A percentile compares a stretch with the other conserved stretches of the same genome.
Conservation (phyloP, 2,888 invertebrate species). For the Buathra laborator region DNA sequence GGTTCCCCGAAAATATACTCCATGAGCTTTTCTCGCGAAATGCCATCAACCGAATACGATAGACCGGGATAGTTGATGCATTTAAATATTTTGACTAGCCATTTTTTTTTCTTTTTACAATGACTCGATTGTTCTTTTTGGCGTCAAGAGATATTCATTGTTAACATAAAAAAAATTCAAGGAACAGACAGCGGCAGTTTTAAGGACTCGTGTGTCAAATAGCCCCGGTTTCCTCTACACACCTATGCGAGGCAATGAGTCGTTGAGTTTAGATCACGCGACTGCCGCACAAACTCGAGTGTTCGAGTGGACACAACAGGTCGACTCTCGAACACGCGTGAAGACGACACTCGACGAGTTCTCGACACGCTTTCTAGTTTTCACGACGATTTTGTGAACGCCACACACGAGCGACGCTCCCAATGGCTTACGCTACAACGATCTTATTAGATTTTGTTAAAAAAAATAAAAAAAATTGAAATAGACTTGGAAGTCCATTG, state of each 20-base stretch:
- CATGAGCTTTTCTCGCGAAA: conserved; percentile 11
- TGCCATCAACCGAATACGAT: neutral
- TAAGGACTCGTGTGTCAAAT: neutral
- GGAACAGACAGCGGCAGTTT: neutral
- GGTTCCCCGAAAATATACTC: conserved; percentile 45
- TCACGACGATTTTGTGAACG: conserved; percentile 34
- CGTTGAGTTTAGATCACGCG: conserved; percentile 32
- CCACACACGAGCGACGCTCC: conserved; percentile 3
- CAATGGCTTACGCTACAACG: neutral
- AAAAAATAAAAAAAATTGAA: neutral
- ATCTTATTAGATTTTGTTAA: neutral
- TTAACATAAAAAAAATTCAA: no score
- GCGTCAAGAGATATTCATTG: no score
- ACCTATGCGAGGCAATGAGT: neutral
- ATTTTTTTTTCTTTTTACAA: neutral
- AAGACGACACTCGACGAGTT: conserved; percentile 29
- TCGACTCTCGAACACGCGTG: conserved; percentile 19
- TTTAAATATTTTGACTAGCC: neutral
- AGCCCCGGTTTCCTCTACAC: neutral
- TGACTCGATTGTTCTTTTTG: neutral
- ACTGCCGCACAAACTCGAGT: conserved; percentile 49
- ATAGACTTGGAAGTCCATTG: conserved; percentile 37
- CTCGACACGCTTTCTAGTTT: conserved; percentile 59
- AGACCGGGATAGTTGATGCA: neutral
- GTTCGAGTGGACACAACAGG: conserved; percentile 51